A percentile compares a stretch with the other conserved stretches of the same genome.
Conservation (phyloP, 2,888 invertebrate species). For the Cephalotes varians region DNA sequence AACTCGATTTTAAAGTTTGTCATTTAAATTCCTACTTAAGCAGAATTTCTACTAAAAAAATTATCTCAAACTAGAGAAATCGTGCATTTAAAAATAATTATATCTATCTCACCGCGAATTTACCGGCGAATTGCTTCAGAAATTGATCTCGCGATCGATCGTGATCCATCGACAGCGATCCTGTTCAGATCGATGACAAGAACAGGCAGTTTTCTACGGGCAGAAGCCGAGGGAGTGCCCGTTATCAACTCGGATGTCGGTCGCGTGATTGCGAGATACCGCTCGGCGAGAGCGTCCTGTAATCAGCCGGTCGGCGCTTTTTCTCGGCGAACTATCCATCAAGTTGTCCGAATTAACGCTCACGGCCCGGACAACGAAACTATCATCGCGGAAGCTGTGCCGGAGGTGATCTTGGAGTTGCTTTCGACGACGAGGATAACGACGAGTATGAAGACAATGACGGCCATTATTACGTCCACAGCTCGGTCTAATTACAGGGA, state of each 20-base stretch:
- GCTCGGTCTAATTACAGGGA: constrained; percentile 71
- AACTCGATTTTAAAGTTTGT: neutral
- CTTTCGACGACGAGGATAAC: constrained; percentile 36
- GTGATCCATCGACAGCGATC: constrained; percentile 25
- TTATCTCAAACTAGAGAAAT: neutral
- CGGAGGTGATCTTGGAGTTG: constrained; percentile 56
- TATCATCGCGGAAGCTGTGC: constrained; percentile 69
- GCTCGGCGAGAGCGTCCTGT: constrained; percentile 67
- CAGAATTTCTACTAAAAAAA: neutral
- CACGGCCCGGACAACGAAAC: constrained; percentile 61
- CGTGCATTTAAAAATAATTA: neutral
- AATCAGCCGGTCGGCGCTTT: constrained; percentile 72
- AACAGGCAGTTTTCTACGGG: constrained; percentile 26
- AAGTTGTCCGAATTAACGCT: constrained; percentile 74
- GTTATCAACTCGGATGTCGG: constrained; percentile 65
- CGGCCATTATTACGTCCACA: constrained; percentile 65
- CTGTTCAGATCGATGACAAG: constrained; percentile 26
- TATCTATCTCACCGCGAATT: neutral
- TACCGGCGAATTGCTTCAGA: neutral
- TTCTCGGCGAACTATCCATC: constrained; percentile 72
- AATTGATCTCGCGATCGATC: constrained; percentile 1
- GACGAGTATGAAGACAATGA: constrained; percentile 7
- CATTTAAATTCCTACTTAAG: neutral
- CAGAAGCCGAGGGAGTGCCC: constrained; percentile 37
- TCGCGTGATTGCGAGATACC: constrained; percentile 62